A percentile compares a stretch with the other conserved stretches of the same genome.
phyloP scores from a whole-genome alignment of 2,797 vertebrate genomes.

The Characodon lateralis region DNA sequence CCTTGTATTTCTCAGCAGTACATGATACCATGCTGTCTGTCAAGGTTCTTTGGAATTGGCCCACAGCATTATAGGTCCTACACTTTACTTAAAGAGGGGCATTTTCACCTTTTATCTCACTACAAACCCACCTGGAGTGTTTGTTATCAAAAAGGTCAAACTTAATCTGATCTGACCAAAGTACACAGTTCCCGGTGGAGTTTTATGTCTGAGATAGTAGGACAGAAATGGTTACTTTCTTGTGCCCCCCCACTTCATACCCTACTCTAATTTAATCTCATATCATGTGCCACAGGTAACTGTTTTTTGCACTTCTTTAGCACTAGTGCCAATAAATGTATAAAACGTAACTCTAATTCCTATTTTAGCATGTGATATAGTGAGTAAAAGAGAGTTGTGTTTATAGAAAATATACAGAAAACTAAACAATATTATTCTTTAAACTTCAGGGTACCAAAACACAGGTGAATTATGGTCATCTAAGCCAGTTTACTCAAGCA shows the following conservation, averaged over 20 bases:
- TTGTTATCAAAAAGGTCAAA: background rate
- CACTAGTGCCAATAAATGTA: background rate
- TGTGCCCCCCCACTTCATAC: background rate
- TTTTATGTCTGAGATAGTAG: background rate
- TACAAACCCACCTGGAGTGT: background rate
- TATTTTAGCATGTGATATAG: background rate
- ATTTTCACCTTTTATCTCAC: background rate
- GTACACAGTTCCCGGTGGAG: background rate
- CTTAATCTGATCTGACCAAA: background rate
- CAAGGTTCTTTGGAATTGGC: background rate
- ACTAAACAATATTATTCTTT: background rate
- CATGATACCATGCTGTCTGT: background rate
- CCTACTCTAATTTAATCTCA: background rate
- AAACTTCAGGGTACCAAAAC: background rate
- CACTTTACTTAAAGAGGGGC: background rate
- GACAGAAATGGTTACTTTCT: background rate
- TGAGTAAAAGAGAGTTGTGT: background rate
- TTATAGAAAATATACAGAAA: background rate
- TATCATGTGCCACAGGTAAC: no score
- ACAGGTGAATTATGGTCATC: conserved; percentile 4
- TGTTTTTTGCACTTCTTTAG: no score
- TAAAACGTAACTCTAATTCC: background rate
- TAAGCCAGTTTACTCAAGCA: background rate
- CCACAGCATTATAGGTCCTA: background rate
- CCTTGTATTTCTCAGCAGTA: background rate